Conservation (phyloP, 1,140 invertebrate genomes). For the Triops cancriformis region DNA sequence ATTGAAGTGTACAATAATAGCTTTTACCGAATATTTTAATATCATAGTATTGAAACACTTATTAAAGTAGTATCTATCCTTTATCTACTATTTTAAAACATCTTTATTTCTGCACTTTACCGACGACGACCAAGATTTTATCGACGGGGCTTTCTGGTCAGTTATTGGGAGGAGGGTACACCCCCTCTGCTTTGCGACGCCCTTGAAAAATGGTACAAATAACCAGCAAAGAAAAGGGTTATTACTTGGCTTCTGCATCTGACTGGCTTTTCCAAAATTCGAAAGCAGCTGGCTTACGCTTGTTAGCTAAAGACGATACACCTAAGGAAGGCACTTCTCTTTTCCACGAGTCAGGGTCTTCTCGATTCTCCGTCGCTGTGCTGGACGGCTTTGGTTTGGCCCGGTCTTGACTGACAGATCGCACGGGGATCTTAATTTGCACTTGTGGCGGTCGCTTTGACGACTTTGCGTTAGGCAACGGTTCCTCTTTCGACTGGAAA, state of each 20-base stretch:
- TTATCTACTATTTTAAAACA: no score
- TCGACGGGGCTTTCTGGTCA: no score
- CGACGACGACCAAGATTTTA: no score
- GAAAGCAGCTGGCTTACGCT: conserved; percentile 31
- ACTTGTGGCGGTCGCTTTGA: conserved; percentile 14
- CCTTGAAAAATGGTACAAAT: no score
- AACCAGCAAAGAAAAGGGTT: no score
- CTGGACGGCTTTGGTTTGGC: neutral
- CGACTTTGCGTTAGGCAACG: neutral
- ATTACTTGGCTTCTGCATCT: neutral
- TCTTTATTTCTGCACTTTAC: no score
- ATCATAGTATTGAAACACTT: no score
- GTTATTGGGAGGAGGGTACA: no score
- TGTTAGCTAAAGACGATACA: conserved; percentile 19
- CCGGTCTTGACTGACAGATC: neutral
- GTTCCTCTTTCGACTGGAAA: neutral
- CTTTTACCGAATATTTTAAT: no score
- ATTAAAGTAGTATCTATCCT: no score
- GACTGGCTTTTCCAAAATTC: conserved; percentile 34
- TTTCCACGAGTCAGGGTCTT: neutral
- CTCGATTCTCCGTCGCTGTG: neutral
- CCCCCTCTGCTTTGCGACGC: no score
- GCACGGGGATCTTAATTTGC: conserved; percentile 16
- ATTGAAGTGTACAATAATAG: no score
- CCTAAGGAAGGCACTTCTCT: conserved; percentile 25